These are phyloP conservation scores for Ctenopoma multispine DNA, from an alignment of 2,797 vertebrate species.

Conservation along the genomic window DNA sequence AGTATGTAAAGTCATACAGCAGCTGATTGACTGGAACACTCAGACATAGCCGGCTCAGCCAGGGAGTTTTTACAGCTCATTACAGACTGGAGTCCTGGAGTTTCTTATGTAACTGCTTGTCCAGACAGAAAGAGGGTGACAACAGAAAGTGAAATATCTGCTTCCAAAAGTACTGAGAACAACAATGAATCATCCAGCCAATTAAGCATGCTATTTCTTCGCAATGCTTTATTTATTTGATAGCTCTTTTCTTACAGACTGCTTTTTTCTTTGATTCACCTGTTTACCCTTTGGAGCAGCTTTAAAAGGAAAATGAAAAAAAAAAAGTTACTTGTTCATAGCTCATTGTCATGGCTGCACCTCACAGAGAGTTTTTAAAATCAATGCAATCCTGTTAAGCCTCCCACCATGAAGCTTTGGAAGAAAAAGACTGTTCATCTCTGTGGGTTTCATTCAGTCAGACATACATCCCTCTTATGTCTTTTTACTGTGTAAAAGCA, in stretches of 20 bases:
- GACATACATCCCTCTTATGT: constrained; percentile 29
- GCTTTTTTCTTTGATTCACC: constrained; percentile 43
- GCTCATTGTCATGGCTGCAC: constrained; percentile 40
- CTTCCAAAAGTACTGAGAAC: constrained; percentile 22
- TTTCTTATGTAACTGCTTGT: constrained; percentile 57
- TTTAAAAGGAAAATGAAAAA: constrained; percentile 33
- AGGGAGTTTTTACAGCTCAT: constrained; percentile 66
- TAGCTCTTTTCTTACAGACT: background rate
- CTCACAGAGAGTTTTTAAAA: constrained; percentile 45
- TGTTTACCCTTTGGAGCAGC: constrained; percentile 36
- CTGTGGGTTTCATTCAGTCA: constrained; percentile 28
- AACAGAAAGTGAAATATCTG: constrained; percentile 36
- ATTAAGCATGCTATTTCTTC: constrained; percentile 39
- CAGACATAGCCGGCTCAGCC: constrained; percentile 36
- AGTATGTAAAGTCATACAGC: constrained; percentile 33
- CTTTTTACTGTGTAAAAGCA: constrained; percentile 5
- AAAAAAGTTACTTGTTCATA: constrained; percentile 30
- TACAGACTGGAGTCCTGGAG: constrained; percentile 53
- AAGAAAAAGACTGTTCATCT: constrained; percentile 37
- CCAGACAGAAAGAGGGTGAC: constrained; percentile 33
- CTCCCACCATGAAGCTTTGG: constrained; percentile 35
- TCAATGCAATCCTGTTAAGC: constrained; percentile 52
- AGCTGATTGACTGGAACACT: constrained; percentile 56
- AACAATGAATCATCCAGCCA: constrained; percentile 47
- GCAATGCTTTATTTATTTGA: constrained; percentile 36